Evolutionary conservation across 2,113 vertebrate species (phyloP).

Genomic region (Triplophysa siluroides): DNA sequence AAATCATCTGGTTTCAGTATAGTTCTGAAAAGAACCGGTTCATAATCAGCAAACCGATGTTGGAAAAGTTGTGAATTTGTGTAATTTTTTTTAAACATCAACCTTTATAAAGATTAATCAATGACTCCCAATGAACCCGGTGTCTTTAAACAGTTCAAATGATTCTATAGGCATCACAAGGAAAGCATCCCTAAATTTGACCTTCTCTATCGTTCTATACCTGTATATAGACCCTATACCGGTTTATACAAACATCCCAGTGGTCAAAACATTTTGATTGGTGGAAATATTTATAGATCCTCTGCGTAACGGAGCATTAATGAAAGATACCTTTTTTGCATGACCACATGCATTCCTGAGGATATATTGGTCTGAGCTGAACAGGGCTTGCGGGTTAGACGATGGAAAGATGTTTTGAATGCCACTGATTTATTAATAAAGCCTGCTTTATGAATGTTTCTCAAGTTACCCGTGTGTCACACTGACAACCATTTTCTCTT

Average conservation of each 20-base stretch:
- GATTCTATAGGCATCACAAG: neutral
- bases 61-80: neutral
- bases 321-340: constrained; percentile 55
- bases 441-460: constrained; percentile 64
- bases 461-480: constrained; percentile 66
- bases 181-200: neutral
- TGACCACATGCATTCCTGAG: constrained; percentile 69
- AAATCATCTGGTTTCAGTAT: neutral
- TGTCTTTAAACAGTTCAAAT: constrained; percentile 12
- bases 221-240: constrained; percentile 47
- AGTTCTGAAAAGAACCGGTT: neutral
- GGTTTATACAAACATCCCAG: constrained; percentile 8
- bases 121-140: neutral
- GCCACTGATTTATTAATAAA: constrained; percentile 79
- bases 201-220: neutral
- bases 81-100: neutral
- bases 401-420: constrained; percentile 69
- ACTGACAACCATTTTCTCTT: constrained; percentile 68
- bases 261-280: constrained; percentile 30
- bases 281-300: constrained; percentile 44
- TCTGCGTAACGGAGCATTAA: constrained; percentile 58
- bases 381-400: constrained; percentile 63
- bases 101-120: neutral
- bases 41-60: neutral
- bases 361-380: constrained; percentile 65